These are phyloP conservation scores for Aleiodes leptofemur DNA, from an alignment of 2,888 invertebrate species.

Conservation along the genomic window DNA sequence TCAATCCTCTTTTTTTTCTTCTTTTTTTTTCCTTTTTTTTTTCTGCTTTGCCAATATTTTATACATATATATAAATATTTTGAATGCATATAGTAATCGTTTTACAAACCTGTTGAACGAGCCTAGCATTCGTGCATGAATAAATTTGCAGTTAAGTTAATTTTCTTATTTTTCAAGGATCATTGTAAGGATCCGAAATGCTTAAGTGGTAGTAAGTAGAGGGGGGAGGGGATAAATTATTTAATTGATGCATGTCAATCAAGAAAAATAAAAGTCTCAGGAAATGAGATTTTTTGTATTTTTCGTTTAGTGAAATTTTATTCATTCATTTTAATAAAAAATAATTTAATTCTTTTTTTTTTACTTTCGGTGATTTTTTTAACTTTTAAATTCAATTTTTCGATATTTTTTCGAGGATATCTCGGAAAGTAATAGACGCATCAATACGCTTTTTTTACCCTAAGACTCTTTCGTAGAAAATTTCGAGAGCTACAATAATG, in stretches of 20 bases:
- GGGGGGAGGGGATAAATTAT: neutral
- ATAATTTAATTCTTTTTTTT: no score
- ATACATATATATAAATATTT: conserved; percentile 39
- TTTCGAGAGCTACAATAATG: no score
- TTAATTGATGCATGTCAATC: neutral
- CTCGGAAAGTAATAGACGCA: no score
- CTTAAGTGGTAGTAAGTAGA: neutral
- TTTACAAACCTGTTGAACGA: conserved; percentile 53
- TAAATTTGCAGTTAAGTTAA: conserved; percentile 11
- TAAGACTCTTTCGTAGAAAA: no score
- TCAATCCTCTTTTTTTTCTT: neutral
- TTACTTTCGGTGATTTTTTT: no score
- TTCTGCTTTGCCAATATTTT: neutral
- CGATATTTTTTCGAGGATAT: no score
- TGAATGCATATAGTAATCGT: conserved; percentile 51
- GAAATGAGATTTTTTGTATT: no score
- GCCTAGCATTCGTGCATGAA: conserved; percentile 5
- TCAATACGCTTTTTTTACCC: no score
- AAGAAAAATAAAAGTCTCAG: no score
- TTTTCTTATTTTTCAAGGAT: conserved; percentile 4
- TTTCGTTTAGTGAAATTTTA: no score
- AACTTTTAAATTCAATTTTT: no score
- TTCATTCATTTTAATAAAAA: no score
- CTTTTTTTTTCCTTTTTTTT: conserved; percentile 10
- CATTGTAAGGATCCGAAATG: neutral